phyloP scores from a whole-genome alignment of 2,113 vertebrate species.

The Rana temporaria region DNA sequence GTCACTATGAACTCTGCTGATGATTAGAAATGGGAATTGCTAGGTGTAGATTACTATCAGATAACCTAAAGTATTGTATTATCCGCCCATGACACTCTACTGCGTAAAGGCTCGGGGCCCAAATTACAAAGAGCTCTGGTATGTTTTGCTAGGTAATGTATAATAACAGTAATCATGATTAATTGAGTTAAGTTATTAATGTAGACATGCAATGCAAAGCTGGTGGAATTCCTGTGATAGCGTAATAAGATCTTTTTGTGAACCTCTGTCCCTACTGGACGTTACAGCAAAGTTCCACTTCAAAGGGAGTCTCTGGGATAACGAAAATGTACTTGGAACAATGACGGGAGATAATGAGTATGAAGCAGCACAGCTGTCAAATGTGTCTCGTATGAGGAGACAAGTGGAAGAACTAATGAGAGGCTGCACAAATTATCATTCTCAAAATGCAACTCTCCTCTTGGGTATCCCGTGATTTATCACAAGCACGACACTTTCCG shows the following conservation, averaged over 20 bases:
- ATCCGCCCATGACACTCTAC: neutral
- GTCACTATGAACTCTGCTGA: too few species aligned
- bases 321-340: constrained; percentile 27
- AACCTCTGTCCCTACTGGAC: constrained; percentile 6
- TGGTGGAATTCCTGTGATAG: constrained; percentile 34
- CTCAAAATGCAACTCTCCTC: neutral
- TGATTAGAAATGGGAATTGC: neutral
- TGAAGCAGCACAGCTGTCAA: constrained; percentile 24
- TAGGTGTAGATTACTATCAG: neutral
- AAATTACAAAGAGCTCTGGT: constrained; percentile 15
- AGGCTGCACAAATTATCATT: neutral
- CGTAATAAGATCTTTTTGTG: constrained; percentile 28
- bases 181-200: constrained; percentile 36
- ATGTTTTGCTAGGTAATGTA: constrained; percentile 28
- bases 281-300: neutral
- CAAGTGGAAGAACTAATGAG: neutral
- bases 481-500: neutral
- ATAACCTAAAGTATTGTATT: constrained; percentile 2
- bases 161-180: constrained; percentile 35
- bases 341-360: constrained; percentile 24
- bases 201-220: constrained; percentile 26
- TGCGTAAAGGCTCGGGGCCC: neutral
- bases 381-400: neutral
- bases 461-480: neutral
- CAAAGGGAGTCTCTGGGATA: constrained; percentile 15